Conservation (phyloP, 2,888 invertebrate species). For the Drosophila seclusa region DNA sequence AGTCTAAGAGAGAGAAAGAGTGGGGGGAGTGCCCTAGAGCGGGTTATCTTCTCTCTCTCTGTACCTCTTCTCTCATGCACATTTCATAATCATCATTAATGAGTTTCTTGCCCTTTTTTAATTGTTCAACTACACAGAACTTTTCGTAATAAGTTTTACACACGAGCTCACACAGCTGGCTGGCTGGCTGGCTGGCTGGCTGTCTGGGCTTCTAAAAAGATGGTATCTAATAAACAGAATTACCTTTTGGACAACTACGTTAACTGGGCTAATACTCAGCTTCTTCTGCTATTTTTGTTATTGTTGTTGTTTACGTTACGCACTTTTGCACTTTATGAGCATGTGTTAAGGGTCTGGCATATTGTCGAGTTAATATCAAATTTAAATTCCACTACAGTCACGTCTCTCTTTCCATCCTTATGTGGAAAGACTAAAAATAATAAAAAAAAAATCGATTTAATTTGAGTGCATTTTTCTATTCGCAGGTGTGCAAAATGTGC, state of each 20-base stretch:
- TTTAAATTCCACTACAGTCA: conserved; percentile 45
- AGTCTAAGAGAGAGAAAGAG: neutral
- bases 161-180: conserved; percentile 40
- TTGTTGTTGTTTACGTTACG: conserved; percentile 17
- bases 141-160: conserved; percentile 48
- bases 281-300: neutral
- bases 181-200: neutral
- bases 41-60: conserved; percentile 18
- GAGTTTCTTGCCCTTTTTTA: conserved; percentile 76
- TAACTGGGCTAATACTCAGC: conserved; percentile 24
- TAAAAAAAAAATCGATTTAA: conserved; percentile 64
- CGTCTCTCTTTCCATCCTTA: conserved; percentile 14
- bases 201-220: neutral
- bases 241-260: conserved; percentile 1
- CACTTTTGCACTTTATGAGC: conserved; percentile 24
- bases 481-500: conserved; percentile 29
- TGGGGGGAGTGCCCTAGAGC: neutral
- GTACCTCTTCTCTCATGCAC: conserved; percentile 16
- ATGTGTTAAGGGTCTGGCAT: neutral
- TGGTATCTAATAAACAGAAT: neutral
- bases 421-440: conserved; percentile 16
- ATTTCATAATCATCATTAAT: conserved; percentile 72
- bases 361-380: conserved; percentile 17
- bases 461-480: conserved; percentile 29
- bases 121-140: conserved; percentile 50